phyloP scores from a whole-genome alignment of 2,113 vertebrate genomes.

The Pionites leucogaster region DNA sequence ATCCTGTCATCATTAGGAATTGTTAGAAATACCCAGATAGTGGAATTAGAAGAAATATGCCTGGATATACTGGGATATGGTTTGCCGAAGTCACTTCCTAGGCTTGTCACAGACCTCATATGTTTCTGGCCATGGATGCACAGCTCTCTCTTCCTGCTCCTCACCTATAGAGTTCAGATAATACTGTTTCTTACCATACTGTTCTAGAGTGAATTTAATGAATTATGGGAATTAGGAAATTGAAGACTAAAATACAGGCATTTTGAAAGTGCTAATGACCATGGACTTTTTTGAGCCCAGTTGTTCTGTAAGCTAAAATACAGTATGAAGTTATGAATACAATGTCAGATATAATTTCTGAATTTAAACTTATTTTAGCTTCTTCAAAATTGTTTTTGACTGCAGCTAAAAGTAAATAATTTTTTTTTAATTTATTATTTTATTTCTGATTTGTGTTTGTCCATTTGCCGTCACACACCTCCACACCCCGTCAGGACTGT shows the following conservation, averaged over 20 bases:
- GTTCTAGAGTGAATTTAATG: background rate
- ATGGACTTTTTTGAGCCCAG: background rate
- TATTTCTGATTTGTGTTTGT: background rate
- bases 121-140: background rate
- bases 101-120: background rate
- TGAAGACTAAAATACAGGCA: background rate
- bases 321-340: background rate
- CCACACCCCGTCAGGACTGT: background rate
- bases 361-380: background rate
- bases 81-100: background rate
- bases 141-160: background rate
- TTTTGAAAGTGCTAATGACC: background rate
- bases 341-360: background rate
- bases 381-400: background rate
- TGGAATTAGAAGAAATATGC: background rate
- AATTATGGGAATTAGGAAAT: background rate
- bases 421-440: background rate
- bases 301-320: background rate
- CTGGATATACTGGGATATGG: background rate
- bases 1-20: background rate
- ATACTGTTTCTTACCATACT: background rate
- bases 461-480: background rate
- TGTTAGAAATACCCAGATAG: background rate
- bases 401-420: background rate
- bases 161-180: background rate